Conservation (phyloP, 2,888 invertebrate species). For the Amblyteles armatorius region DNA sequence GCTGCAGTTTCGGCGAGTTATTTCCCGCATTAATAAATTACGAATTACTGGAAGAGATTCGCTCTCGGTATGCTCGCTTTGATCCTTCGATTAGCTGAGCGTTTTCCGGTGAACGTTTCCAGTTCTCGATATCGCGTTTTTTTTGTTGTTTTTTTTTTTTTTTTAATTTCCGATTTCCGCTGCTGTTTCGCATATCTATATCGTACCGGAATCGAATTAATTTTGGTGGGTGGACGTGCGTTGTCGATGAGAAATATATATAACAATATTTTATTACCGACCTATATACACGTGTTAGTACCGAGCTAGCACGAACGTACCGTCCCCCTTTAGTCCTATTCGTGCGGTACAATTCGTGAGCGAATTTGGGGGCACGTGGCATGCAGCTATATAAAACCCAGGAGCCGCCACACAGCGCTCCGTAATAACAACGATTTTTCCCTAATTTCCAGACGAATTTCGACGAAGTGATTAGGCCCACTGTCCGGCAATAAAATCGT, state of each 20-base stretch:
- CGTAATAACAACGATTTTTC: constrained; percentile 55
- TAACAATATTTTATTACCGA: constrained; percentile 22
- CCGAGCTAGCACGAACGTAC: background rate
- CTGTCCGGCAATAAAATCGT: constrained; percentile 31
- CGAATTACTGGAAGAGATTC: too few relatives aligned
- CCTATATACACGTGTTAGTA: constrained; percentile 1
- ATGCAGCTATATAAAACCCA: constrained; percentile 36
- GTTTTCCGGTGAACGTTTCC: too few relatives aligned
- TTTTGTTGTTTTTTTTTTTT: too few relatives aligned
- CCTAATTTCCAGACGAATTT: constrained; percentile 58
- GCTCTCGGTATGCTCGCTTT: too few relatives aligned
- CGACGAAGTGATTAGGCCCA: constrained; percentile 51
- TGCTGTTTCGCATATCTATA: background rate
- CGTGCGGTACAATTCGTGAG: constrained; percentile 49
- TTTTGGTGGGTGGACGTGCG: background rate
- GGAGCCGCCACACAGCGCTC: constrained; percentile 26
- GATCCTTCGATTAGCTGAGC: too few relatives aligned
- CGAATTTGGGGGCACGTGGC: constrained; percentile 52
- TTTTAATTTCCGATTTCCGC: too few relatives aligned
- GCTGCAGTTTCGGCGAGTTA: too few relatives aligned
- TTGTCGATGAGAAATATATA: background rate
- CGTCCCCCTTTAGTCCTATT: constrained; percentile 12
- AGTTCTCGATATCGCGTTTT: too few relatives aligned
- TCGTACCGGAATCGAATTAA: background rate
- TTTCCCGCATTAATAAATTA: too few relatives aligned